Evolutionary conservation across 2,888 invertebrate genomes (phyloP).

Genomic region (Synergus japonicus): DNA sequence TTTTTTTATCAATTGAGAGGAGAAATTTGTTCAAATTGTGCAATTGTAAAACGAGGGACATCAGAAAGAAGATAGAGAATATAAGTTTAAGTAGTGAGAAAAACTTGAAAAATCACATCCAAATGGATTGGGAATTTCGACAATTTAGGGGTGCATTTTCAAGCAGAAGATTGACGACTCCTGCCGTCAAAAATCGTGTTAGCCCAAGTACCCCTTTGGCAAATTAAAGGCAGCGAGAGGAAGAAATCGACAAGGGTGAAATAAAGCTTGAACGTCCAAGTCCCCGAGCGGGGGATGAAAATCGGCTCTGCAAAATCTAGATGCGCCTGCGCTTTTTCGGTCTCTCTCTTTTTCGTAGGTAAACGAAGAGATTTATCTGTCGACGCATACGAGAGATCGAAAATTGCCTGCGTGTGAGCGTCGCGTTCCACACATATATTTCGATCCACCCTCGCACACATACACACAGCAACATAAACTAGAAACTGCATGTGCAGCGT

Average conservation of each 20-base stretch:
- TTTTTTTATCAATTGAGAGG: too few relatives aligned
- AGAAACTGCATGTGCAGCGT: conserved; percentile 43
- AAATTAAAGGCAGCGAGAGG: conserved; percentile 66
- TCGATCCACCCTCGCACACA: conserved; percentile 47
- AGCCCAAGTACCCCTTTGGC: conserved; percentile 60
- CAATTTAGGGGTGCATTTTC: conserved; percentile 50
- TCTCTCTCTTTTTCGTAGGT: conserved; percentile 64
- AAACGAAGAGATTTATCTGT: conserved; percentile 74
- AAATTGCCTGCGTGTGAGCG: conserved; percentile 61
- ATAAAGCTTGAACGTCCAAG: conserved; percentile 47
- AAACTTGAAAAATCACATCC: background rate
- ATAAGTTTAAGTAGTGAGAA: too few relatives aligned
- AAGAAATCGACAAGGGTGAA: conserved; percentile 54
- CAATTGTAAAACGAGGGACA: background rate
- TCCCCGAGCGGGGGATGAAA: conserved; percentile 46
- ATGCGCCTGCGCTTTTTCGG: conserved; percentile 53
- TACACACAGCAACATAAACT: conserved; percentile 47
- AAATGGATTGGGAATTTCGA: conserved; percentile 9
- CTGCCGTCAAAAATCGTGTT: conserved; percentile 65
- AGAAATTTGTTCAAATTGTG: background rate
- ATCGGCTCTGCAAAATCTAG: conserved; percentile 48
- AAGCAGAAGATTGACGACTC: conserved; percentile 55
- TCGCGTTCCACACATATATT: conserved; percentile 26
- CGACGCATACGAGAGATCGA: conserved; percentile 69
- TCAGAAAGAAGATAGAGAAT: background rate